phyloP scores from a whole-genome alignment of 2,113 vertebrate species.

The Illadopsis cleaveri region DNA sequence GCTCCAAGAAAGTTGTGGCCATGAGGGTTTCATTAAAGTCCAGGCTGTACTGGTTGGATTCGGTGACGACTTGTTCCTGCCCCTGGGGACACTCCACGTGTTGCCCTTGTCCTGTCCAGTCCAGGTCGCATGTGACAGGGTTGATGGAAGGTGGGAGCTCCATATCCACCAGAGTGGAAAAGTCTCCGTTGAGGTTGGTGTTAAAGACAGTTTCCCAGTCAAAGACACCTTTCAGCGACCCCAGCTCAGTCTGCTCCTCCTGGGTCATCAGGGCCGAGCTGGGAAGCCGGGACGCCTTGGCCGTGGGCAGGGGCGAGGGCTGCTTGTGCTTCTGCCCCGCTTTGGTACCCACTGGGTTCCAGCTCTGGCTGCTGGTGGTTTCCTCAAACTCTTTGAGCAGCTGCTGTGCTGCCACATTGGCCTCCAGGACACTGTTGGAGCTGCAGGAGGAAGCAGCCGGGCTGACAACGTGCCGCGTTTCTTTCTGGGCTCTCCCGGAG shows the following conservation, averaged over 20 bases:
- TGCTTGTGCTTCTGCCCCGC: slow-evolving; percentile 82
- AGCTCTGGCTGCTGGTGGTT: slow-evolving; percentile 75
- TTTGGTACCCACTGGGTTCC: slow-evolving; percentile 64
- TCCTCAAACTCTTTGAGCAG: slow-evolving; percentile 89
- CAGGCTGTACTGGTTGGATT: slow-evolving; percentile 73
- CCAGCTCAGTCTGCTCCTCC: slow-evolving; percentile 86
- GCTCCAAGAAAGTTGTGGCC: slow-evolving; percentile 89
- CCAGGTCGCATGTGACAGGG: slow-evolving; percentile 69
- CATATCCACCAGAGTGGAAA: slow-evolving; percentile 76
- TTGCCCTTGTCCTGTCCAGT: slow-evolving; percentile 76
- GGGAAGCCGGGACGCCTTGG: slow-evolving; percentile 74
- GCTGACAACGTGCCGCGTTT: not conserved
- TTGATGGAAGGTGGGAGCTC: slow-evolving; percentile 80
- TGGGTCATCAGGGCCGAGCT: slow-evolving; percentile 79
- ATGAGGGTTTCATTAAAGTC: slow-evolving; percentile 90
- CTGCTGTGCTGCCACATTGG: slow-evolving; percentile 81
- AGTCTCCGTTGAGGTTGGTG: slow-evolving; percentile 77
- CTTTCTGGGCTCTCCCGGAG: slow-evolving; percentile 54
- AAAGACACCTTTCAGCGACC: slow-evolving; percentile 90
- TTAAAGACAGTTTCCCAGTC: slow-evolving; percentile 94
- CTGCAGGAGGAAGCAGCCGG: not conserved
- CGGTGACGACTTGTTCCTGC: slow-evolving; percentile 56
- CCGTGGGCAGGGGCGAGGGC: slow-evolving; percentile 60
- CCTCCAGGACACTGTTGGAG: slow-evolving; percentile 21
- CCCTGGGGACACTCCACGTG: slow-evolving; percentile 64